Base-by-base conservation (phyloP, 2,113 vertebrate genomes). In the Tupaia tana region DNA sequence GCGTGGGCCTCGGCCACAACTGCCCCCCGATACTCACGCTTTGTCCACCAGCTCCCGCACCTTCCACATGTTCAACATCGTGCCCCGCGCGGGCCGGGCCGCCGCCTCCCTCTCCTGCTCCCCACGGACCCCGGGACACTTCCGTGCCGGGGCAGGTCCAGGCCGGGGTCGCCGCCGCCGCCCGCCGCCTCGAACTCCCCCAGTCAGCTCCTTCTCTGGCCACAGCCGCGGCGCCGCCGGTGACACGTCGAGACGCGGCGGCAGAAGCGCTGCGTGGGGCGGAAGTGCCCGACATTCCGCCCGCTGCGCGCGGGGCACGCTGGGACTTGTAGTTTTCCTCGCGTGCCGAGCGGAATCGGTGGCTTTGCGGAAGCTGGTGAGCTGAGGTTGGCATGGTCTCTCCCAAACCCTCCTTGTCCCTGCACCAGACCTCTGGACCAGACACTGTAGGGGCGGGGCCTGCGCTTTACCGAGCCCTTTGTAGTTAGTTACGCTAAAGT, bases 11-110 rank as follows among this genome's bases (percentile, higher is more conserved):
- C 56, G 67, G 90, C 82, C 86, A 79, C 95, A 94, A 91, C 97
- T 94, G 95, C 71, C 95, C 96, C 94, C 67, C 75, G 61, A 97
- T 98, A 99, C 99, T 99, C 97, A 99, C 99, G 99, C 99, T 99
- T 99, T 99, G 98, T 99, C 99, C 98, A 99, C 99, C 98, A 99
- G 93, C 98, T 99, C 99, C 98, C 99, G 98, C 89, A 99, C 99
- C 98, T 99, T 99, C 99, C 99, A 99, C 99, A 99, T 99, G 97
- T 99, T 99, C 97, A 99, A 96, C 99, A 99, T 99, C 80, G 98
- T 97, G 98, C 97, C 98, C 98, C 97, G 80, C 86, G 96, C 86
- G 90, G 97, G 96, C 86, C 74, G 86, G 97, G 97, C 93, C 97
- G 92, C 96, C 91, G 69, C 97, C 95, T 82, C 94, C 92, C 73